Evolutionary conservation across 2,888 invertebrate genomes (phyloP).

Genomic region (Mimas tiliae): DNA sequence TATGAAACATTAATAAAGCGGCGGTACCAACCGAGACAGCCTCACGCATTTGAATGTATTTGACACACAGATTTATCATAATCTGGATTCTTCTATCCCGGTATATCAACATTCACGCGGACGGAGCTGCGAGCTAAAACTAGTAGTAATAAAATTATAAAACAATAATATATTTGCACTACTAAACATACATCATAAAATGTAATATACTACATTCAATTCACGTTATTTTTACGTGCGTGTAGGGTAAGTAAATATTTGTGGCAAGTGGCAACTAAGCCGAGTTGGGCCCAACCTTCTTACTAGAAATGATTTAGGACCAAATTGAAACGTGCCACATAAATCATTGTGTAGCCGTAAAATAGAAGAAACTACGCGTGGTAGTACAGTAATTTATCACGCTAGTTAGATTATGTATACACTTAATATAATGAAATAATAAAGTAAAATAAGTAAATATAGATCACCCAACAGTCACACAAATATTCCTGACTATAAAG

Average conservation of each 20-base stretch:
- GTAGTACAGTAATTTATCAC: slow-evolving; percentile 1
- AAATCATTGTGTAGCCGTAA: slow-evolving; percentile 8
- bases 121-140: no score
- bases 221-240: not conserved
- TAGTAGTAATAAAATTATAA: no score
- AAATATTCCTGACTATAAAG: no score
- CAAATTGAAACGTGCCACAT: slow-evolving; percentile 18
- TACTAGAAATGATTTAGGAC: slow-evolving; percentile 9
- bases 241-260: slow-evolving; percentile 4
- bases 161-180: no score
- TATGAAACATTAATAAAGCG: no score
- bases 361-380: slow-evolving; percentile 10
- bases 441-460: no score
- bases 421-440: not conserved
- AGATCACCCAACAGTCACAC: no score
- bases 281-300: not conserved
- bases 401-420: not conserved
- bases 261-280: not conserved
- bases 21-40: no score
- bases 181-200: not conserved
- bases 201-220: not conserved
- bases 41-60: no score
- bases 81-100: no score
- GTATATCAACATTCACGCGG: no score
- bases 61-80: no score